phyloP scores from a whole-genome alignment of 1,140 invertebrate species.

The Wasmannia auropunctata region DNA sequence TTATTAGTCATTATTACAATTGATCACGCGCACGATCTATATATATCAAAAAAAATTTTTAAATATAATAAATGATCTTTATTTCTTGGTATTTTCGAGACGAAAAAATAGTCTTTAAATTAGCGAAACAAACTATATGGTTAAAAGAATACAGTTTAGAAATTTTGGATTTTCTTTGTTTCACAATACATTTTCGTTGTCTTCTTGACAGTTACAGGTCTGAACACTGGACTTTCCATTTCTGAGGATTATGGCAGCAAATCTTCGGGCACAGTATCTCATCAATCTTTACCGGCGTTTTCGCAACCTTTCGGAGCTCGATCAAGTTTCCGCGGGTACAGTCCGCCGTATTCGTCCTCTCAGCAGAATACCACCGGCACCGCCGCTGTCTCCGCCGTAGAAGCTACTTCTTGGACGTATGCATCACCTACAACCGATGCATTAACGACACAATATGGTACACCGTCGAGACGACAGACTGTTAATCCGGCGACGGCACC shows the following conservation, averaged over 20 bases:
- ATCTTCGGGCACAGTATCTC: slow-evolving; percentile 71
- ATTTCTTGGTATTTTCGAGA: no score
- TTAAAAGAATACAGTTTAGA: neutral
- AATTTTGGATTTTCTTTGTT: neutral
- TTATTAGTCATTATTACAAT: neutral
- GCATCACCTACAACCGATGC: slow-evolving; percentile 63
- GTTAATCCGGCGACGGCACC: slow-evolving; percentile 62
- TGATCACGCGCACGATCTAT: no score
- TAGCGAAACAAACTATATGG: neutral
- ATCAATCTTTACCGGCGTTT: slow-evolving; percentile 80
- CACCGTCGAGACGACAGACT: slow-evolving; percentile 67
- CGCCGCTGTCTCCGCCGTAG: slow-evolving; percentile 23
- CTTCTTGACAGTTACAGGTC: slow-evolving; percentile 26
- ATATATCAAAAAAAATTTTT: no score
- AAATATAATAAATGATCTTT: no score
- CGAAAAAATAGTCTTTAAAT: neutral
- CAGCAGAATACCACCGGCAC: slow-evolving; percentile 64
- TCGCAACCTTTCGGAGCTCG: slow-evolving; percentile 77
- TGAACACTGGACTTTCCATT: slow-evolving; percentile 65
- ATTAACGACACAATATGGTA: slow-evolving; percentile 66
- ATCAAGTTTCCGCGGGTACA: slow-evolving; percentile 74
- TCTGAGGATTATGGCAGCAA: slow-evolving; percentile 80
- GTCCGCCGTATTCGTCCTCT: slow-evolving; percentile 74
- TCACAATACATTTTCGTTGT: neutral
- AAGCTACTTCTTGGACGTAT: slow-evolving; percentile 74